Evolutionary conservation across 2,113 vertebrate genomes (phyloP).

Genomic region (Cephalopholis sonnerati): DNA sequence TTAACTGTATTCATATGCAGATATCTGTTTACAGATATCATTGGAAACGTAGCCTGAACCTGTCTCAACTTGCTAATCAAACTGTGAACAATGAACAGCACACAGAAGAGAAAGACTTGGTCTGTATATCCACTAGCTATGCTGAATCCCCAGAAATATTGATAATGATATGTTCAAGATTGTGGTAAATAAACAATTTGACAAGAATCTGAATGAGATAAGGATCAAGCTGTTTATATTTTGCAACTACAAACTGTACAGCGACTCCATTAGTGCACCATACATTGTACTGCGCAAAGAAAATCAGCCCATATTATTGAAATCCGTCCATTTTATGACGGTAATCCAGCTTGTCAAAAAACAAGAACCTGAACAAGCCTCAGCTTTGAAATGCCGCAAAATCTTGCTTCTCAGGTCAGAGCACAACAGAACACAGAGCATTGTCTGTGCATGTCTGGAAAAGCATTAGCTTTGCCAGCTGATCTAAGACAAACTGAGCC

Average conservation of each 20-base stretch:
- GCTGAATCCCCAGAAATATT: no score
- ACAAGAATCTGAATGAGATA: not conserved
- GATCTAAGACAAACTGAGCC: conserved; percentile 49
- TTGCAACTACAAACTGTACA: not conserved
- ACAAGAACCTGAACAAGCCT: conserved; percentile 6
- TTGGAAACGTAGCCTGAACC: no score
- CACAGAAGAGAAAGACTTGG: no score
- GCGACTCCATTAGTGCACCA: not conserved
- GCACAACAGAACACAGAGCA: conserved; percentile 31
- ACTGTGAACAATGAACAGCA: no score
- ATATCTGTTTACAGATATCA: no score
- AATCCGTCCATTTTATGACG: not conserved
- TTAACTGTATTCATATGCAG: no score
- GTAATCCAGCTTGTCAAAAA: not conserved
- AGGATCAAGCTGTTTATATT: not conserved
- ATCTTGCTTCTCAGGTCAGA: conserved; percentile 28
- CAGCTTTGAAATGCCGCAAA: not conserved
- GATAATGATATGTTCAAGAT: no score
- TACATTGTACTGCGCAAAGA: not conserved
- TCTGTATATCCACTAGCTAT: no score
- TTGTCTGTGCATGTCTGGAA: conserved; percentile 52
- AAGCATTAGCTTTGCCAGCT: conserved; percentile 55
- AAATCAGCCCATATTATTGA: not conserved
- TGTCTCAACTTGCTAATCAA: no score
- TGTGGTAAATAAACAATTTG: not conserved